Evolutionary conservation across 2,797 vertebrate species (phyloP), one percentile per base, ranked within the genome.

Genomic region (Trichosurus vulpecula): DNA sequence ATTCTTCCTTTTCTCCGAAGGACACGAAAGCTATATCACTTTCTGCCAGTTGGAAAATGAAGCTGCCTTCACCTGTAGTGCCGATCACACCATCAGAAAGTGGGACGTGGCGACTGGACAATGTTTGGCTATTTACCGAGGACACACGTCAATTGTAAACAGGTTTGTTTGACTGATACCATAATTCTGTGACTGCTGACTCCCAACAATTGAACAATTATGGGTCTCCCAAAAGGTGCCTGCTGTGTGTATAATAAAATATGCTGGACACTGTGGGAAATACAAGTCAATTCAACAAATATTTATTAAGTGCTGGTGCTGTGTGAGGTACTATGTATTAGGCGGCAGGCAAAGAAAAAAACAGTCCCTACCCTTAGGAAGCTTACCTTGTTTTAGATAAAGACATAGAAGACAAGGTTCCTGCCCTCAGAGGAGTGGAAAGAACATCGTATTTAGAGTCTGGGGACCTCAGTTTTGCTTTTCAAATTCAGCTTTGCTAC

Each of bases 91-190:
- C 89, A 98, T 99, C 95, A 97, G 99, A 0, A 98, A 98, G 95
- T 99, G 99, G 99, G 99, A 99, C 0, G 98, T 99, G 96, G 58
- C 97, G 92, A 99, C 98, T 0, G 99, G 99, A 8, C 98, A 98
- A 97, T 99, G 99, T 94, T 95, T 99, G 95, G 98, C 98, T 94
- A 97, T 99, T 95, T 99, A 99, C 98, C 96, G 98, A 52, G 99
- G 99, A n/a, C 99, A 99, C 97, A 99, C 99, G 0, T 99, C 99
- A 0, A 99, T 99, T 35, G 99, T 99, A 31, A 99, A 99, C 98
- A 99, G 99, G 99, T 99, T 95, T 35, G 98, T 94, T 14, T 11
- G 57, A 54, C 58, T 0, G 0, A 54, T 41, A 41, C 4, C 89
- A 31, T 90, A 51, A 9, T 81, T 11, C 30, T 6, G 31, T 51